Base-by-base conservation (phyloP, 2,888 invertebrate species). In the Cheilosia impressa region DNA sequence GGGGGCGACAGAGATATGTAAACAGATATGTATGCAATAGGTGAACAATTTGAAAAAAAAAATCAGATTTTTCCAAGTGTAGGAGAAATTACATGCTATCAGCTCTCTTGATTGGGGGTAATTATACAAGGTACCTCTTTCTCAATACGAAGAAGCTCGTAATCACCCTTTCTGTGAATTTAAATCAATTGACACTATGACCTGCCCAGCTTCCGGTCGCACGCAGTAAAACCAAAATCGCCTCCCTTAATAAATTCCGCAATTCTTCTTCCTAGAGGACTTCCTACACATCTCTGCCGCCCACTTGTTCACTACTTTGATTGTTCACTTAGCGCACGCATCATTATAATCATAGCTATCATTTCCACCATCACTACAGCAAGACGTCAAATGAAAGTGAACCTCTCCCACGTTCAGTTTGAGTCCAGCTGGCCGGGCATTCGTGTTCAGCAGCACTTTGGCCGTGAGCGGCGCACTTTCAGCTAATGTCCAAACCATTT, bases 301-400 rank as follows among this genome's bases (percentile, higher is more conserved):
- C 66, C 15, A 66, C 53, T 10, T 4, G 6, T 4, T 22, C 10
- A 24, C 4, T n/a, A 62, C 10, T 31, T 58, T 50, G 52, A 34
- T 53, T 62, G 62, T 34, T 45, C 53, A 62, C 53, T 62, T 62
- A 27, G 53, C 22, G 22, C 45, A 7, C 19, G 19, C 72, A 53
- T 41, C 62, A 53, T 17, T 19, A 15, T 24, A 38, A 58, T 10
- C 17, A 17, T 17, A 6, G 22, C 19, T 17, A 72, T 62, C 62
- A 43, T 45, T 53, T 34, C 19, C 52, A 53, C 52, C 66, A 53
- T 68, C 53, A 4, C 13, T 68, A 10, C 10, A 43, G 27, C 13
- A 24, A 15, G 17, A 13, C 45, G 13, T 13, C 22, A 24, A 17
- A 53, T n/a, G 41, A 55, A 68, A 68, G 53, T 66, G 41, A 66